phyloP scores from a whole-genome alignment of 2,888 invertebrate genomes.

The Ganaspis brasiliensis region DNA sequence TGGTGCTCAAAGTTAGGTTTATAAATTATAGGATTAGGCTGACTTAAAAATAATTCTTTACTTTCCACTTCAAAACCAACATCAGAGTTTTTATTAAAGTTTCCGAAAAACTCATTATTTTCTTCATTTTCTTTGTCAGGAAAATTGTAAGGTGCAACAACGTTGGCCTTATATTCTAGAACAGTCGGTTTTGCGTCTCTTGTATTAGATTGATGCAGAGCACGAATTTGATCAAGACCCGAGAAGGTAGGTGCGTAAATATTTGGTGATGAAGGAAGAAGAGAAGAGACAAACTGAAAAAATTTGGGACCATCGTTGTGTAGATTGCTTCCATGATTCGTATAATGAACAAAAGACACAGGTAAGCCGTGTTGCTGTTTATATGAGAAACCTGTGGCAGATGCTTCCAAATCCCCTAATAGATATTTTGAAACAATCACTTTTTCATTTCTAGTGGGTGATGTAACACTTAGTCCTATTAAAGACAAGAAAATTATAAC shows the following conservation, averaged over 20 bases:
- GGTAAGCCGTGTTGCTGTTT: constrained; percentile 71
- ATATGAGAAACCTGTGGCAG: constrained; percentile 83
- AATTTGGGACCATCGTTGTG: constrained; percentile 69
- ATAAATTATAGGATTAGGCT: constrained; percentile 61
- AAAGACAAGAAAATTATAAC: constrained; percentile 35
- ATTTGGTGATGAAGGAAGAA: constrained; percentile 56
- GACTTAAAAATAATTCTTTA: constrained; percentile 56
- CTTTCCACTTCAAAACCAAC: constrained; percentile 52
- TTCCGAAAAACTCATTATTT: constrained; percentile 21
- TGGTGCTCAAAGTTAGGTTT: not conserved
- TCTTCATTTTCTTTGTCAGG: constrained; percentile 21
- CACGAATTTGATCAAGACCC: constrained; percentile 31
- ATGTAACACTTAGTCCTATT: constrained; percentile 19
- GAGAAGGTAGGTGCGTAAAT: constrained; percentile 61
- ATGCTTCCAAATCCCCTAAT: constrained; percentile 83
- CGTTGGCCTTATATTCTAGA: not conserved
- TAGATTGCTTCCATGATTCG: constrained; percentile 71
- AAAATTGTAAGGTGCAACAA: constrained; percentile 61
- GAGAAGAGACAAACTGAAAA: constrained; percentile 65
- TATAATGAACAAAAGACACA: constrained; percentile 73
- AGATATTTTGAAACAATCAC: constrained; percentile 83
- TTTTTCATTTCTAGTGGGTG: constrained; percentile 60
- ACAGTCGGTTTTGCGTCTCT: constrained; percentile 21
- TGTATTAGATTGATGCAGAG: not conserved
- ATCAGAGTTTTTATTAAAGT: constrained; percentile 46